These are phyloP conservation scores for Galaxea fascicularis DNA, from an alignment of 92 coral and sea anemone genomes.

Conservation along the genomic window DNA sequence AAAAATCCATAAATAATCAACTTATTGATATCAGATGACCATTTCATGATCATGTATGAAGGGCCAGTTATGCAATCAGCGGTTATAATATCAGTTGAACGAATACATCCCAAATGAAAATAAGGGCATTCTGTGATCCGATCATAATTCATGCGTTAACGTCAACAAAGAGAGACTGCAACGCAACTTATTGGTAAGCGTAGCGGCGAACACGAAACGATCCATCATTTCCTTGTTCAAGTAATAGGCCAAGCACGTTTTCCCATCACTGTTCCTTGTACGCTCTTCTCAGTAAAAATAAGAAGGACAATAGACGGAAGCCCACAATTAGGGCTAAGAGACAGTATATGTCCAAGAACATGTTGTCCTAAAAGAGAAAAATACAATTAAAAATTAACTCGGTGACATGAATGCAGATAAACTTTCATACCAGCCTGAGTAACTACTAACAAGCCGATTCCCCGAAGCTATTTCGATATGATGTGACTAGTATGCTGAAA, in stretches of 20 bases:
- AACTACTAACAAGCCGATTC: no score
- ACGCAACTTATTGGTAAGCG: no score
- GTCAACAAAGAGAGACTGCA: background rate
- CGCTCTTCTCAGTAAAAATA: conserved; percentile 67
- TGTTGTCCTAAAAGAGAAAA: conserved; percentile 56
- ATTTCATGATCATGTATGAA: no score
- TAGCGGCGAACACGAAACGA: no score
- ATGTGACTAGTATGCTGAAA: no score
- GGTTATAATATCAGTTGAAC: background rate
- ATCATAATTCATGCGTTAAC: background rate
- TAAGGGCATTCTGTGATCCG: background rate
- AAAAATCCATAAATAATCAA: no score
- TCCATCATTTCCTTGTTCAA: background rate
- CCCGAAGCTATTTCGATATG: no score
- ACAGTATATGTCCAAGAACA: conserved; percentile 70
- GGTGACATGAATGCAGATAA: no score
- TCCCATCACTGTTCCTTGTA: conserved; percentile 55
- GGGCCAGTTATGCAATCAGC: background rate
- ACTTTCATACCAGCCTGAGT: no score
- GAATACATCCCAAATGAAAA: background rate
- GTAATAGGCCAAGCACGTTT: background rate
- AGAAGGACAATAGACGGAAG: conserved; percentile 70
- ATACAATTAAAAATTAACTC: background rate
- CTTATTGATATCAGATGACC: no score
- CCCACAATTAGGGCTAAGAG: conserved; percentile 67